These are phyloP conservation scores for Polypedilum vanderplanki DNA, from an alignment of 1,140 invertebrate species.

Conservation along the genomic window DNA sequence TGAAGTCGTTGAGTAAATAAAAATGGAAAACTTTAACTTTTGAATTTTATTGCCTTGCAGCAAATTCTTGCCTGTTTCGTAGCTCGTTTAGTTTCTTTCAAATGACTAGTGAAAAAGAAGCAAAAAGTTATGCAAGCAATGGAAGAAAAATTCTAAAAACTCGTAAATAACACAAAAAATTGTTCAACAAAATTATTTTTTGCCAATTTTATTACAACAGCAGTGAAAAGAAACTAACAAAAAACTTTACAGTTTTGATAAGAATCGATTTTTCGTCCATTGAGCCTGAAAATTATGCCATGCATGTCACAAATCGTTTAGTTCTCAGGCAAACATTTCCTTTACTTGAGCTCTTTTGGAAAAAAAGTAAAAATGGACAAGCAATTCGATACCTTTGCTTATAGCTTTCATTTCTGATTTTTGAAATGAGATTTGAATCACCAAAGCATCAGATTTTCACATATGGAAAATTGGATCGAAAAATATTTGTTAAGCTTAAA, in stretches of 20 bases:
- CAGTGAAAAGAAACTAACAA: background rate
- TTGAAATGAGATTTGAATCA: too few relatives aligned
- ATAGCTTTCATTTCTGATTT: background rate
- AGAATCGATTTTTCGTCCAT: conserved; percentile 3
- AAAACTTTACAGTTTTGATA: background rate
- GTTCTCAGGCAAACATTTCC: background rate
- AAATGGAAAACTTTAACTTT: background rate
- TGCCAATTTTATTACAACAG: background rate
- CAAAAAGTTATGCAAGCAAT: background rate
- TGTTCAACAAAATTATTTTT: background rate
- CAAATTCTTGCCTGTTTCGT: background rate
- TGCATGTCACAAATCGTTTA: background rate
- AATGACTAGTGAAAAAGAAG: background rate
- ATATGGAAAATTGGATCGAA: background rate
- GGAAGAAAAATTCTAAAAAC: too few relatives aligned
- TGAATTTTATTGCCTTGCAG: background rate
- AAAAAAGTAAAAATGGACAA: background rate
- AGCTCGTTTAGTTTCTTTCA: background rate
- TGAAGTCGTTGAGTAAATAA: background rate
- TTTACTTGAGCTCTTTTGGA: background rate
- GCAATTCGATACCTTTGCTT: background rate
- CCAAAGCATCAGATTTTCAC: too few relatives aligned
- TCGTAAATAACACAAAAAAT: too few relatives aligned
- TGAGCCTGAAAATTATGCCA: background rate
- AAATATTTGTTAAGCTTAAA: background rate